Percentiles rank a stretch among this genome's conserved stretches.
These are phyloP conservation scores for Drosophila stalkeri DNA, from an alignment of 2,888 invertebrate species.

Conservation along the genomic window DNA sequence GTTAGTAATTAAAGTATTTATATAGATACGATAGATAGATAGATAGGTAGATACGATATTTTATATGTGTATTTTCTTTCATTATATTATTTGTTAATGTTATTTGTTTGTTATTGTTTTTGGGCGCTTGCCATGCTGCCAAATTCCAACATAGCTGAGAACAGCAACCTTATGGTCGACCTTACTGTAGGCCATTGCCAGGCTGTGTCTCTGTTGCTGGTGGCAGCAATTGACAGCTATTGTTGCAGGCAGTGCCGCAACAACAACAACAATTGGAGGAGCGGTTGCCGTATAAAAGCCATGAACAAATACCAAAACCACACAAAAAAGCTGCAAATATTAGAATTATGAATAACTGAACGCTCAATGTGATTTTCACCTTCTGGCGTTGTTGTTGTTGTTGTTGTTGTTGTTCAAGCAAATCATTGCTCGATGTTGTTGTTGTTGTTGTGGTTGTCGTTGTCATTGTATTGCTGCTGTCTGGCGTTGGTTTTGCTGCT, in stretches of 20 bases:
- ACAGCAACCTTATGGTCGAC: conserved; percentile 31
- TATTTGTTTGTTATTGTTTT: conserved; percentile 28
- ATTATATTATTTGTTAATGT: conserved; percentile 28
- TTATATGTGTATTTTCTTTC: background rate
- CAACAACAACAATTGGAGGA: conserved; percentile 68
- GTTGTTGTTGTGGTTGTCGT: conserved; percentile 69
- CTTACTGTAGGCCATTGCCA: conserved; percentile 57
- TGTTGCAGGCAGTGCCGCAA: conserved; percentile 51
- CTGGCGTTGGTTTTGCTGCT: conserved; percentile 26
- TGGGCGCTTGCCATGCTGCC: conserved; percentile 31
- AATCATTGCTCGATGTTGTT: conserved; percentile 44
- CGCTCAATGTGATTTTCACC: conserved; percentile 85
- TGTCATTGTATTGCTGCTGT: conserved; percentile 54
- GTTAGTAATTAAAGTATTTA: conserved; percentile 41
- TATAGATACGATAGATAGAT: background rate
- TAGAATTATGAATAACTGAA: conserved; percentile 83
- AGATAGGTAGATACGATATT: background rate
- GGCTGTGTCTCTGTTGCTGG: conserved; percentile 36
- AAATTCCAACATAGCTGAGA: conserved; percentile 18
- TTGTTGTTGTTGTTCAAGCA: conserved; percentile 39
- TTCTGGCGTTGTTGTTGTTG: conserved; percentile 79
- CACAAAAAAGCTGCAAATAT: conserved; percentile 84
- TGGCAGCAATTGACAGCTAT: conserved; percentile 37
- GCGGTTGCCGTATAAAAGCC: conserved; percentile 82
- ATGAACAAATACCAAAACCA: conserved; percentile 85